Percentiles rank a stretch among this genome's conserved stretches.
Evolutionary conservation across 2,797 vertebrate species (phyloP).

Genomic region (Florisuga fusca): DNA sequence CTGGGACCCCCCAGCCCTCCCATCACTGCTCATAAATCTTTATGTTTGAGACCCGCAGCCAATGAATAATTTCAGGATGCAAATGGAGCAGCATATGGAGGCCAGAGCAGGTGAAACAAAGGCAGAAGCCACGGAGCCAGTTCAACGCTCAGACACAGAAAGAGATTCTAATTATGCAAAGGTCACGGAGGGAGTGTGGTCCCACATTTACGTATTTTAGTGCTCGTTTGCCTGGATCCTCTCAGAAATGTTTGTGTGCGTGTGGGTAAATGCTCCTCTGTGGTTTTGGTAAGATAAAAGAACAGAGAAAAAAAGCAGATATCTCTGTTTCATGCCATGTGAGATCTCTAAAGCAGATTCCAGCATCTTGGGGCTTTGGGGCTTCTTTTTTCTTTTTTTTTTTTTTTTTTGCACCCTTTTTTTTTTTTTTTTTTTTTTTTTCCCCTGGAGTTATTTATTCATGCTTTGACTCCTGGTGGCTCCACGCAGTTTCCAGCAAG

Average conservation of each 20-base stretch:
- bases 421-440: no score
- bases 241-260: background rate
- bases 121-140: background rate
- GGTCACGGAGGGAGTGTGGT: background rate
- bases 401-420: no score
- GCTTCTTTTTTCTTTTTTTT: background rate
- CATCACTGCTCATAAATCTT: constrained; percentile 1
- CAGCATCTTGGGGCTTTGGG: background rate
- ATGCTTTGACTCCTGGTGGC: background rate
- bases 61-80: background rate
- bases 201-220: constrained; percentile 38
- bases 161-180: constrained; percentile 53
- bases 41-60: background rate
- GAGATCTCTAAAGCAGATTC: background rate
- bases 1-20: constrained; percentile 47
- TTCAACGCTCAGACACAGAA: constrained; percentile 16
- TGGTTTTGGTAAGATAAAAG: background rate
- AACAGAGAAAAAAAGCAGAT: background rate
- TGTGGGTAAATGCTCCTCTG: background rate
- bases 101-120: constrained; percentile 21
- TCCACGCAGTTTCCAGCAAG: background rate
- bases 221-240: background rate
- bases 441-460: background rate
- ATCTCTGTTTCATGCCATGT: background rate
- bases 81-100: constrained; percentile 43